phyloP scores from a whole-genome alignment of 2,113 vertebrate genomes.

The Eira barbara region DNA sequence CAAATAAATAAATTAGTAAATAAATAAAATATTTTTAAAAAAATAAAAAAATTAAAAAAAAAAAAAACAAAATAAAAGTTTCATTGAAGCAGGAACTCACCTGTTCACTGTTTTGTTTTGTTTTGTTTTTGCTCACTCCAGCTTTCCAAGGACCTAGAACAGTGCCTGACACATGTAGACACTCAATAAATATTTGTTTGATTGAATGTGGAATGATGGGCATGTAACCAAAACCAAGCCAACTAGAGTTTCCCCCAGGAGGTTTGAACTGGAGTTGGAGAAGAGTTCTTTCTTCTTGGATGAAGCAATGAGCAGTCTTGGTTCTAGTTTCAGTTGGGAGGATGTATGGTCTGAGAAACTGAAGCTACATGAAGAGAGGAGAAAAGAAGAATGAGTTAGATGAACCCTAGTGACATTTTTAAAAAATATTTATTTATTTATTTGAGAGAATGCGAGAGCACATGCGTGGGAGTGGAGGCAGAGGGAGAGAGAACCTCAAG shows the following conservation, averaged over 20 bases:
- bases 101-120: background rate
- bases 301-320: background rate
- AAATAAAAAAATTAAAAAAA: too few species aligned
- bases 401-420: background rate
- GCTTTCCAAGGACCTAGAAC: background rate
- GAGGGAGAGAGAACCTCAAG: background rate
- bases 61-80: background rate
- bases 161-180: background rate
- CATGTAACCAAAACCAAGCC: background rate
- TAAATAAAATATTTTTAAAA: too few species aligned
- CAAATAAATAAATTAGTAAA: too few species aligned
- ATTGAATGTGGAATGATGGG: background rate
- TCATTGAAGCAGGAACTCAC: background rate
- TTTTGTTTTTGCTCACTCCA: background rate
- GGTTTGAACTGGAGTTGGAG: background rate
- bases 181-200: background rate
- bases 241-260: background rate
- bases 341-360: background rate
- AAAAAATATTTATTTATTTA: background rate
- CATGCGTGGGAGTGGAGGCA: background rate
- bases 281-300: background rate
- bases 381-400: background rate
- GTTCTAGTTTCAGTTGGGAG: background rate
- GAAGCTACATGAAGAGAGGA: background rate
- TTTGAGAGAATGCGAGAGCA: background rate